phyloP scores from a whole-genome alignment of 2,797 vertebrate genomes.

The Furcifer pardalis region DNA sequence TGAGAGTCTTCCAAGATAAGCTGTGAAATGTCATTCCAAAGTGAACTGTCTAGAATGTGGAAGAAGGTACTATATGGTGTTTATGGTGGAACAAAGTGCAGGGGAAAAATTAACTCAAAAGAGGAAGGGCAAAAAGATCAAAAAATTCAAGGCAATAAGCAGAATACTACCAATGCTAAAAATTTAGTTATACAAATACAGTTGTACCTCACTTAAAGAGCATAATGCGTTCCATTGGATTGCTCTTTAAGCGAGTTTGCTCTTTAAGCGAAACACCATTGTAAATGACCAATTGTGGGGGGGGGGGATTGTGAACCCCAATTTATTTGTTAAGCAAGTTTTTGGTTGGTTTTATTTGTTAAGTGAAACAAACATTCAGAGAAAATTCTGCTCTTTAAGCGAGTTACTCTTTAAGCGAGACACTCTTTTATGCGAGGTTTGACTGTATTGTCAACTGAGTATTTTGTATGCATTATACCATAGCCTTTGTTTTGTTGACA shows the following conservation, averaged over 20 bases:
- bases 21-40: not conserved
- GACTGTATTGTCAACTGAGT: not conserved
- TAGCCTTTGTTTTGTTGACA: not conserved
- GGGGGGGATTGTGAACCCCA: too few species aligned
- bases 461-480: not conserved
- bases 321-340: too few species aligned
- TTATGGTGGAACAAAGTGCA: not conserved
- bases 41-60: not conserved
- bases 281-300: too few species aligned
- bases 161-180: not conserved
- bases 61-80: not conserved
- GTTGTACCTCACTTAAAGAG: too few species aligned
- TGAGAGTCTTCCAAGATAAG: not conserved
- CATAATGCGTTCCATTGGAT: too few species aligned
- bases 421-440: too few species aligned
- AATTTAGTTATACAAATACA: not conserved
- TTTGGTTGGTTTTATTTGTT: too few species aligned
- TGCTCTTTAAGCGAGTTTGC: too few species aligned
- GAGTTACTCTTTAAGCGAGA: too few species aligned
- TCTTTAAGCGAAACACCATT: too few species aligned
- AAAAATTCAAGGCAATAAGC: not conserved
- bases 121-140: not conserved
- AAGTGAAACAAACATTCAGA: too few species aligned
- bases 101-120: not conserved
- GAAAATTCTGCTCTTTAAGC: too few species aligned